Conservation (phyloP, 2,888 invertebrate species). For the Tethea ocularis region DNA sequence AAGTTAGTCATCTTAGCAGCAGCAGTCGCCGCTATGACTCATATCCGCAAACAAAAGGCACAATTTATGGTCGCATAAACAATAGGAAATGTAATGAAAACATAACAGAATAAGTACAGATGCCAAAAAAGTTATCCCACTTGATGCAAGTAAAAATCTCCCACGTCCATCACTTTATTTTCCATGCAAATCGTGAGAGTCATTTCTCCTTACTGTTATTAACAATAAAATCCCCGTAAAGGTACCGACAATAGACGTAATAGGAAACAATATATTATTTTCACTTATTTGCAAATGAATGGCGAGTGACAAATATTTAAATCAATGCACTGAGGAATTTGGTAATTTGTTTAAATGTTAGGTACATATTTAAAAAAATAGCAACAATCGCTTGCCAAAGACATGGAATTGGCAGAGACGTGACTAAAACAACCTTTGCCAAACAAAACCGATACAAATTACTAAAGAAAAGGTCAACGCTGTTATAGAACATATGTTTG, state of each 20-base stretch:
- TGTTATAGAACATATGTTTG: slow-evolving; percentile 5
- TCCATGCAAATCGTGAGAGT: slow-evolving; percentile 27
- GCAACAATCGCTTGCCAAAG: neutral
- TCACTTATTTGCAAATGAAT: neutral
- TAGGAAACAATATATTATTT: neutral
- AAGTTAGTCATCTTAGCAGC: slow-evolving; percentile 70
- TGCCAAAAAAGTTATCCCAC: slow-evolving; percentile 22
- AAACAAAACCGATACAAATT: neutral
- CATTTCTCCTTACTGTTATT: neutral
- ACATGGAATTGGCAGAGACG: slow-evolving; percentile 4
- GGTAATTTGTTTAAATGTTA: neutral
- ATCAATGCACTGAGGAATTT: neutral
- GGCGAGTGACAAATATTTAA: slow-evolving; percentile 6
- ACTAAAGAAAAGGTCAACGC: slow-evolving; percentile 1
- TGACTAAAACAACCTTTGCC: slow-evolving; percentile 4
- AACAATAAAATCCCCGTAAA: neutral
- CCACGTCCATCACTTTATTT: slow-evolving; percentile 31
- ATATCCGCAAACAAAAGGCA: slow-evolving; percentile 54
- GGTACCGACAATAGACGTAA: neutral
- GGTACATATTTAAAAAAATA: neutral
- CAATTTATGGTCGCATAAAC: slow-evolving; percentile 29
- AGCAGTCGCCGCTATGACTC: slow-evolving; percentile 57
- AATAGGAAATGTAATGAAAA: slow-evolving; percentile 34
- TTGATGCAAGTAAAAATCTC: slow-evolving; percentile 24
- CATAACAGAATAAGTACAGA: slow-evolving; percentile 30